Evolutionary conservation across 2,888 invertebrate genomes (phyloP).

Genomic region (Amiota minor): DNA sequence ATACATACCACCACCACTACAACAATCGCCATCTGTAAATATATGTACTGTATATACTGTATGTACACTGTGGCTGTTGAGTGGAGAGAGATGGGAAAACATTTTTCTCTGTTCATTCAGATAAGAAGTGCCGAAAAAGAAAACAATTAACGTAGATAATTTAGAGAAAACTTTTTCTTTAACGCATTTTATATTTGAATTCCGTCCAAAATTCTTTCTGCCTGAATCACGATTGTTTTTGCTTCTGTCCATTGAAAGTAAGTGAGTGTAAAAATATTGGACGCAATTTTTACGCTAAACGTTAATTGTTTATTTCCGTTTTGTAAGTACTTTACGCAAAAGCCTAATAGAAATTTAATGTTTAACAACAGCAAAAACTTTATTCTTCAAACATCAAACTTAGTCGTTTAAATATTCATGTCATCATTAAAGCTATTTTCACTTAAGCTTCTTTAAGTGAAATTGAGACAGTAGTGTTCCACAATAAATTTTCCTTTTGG

Average conservation of each 20-base stretch:
- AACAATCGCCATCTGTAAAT: no score
- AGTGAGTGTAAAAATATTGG: conserved; percentile 11
- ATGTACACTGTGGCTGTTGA: not conserved
- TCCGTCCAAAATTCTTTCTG: conserved; percentile 42
- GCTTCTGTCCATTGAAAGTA: conserved; percentile 27
- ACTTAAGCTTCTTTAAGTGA: not conserved
- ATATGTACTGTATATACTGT: no score
- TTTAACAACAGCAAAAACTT: not conserved
- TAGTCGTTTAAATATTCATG: conserved; percentile 22
- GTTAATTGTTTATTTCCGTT: conserved; percentile 28
- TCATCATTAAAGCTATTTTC: conserved; percentile 1
- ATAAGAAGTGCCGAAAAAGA: conserved; percentile 55
- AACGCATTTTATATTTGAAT: conserved; percentile 59
- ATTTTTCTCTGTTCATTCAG: conserved; percentile 23
- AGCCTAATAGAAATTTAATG: conserved; percentile 30
- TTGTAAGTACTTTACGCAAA: not conserved
- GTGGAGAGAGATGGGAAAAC: not conserved
- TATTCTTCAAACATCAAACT: not conserved
- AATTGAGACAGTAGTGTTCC: not conserved
- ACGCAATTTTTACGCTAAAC: not conserved
- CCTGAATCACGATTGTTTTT: conserved; percentile 28
- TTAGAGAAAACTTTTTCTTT: conserved; percentile 56
- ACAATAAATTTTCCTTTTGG: no score
- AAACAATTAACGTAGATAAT: conserved; percentile 66
- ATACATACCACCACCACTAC: no score